Evolutionary conservation across 2,888 invertebrate genomes (phyloP), one percentile per base, ranked within the genome.

Genomic region (Synanthedon formicaeformis): DNA sequence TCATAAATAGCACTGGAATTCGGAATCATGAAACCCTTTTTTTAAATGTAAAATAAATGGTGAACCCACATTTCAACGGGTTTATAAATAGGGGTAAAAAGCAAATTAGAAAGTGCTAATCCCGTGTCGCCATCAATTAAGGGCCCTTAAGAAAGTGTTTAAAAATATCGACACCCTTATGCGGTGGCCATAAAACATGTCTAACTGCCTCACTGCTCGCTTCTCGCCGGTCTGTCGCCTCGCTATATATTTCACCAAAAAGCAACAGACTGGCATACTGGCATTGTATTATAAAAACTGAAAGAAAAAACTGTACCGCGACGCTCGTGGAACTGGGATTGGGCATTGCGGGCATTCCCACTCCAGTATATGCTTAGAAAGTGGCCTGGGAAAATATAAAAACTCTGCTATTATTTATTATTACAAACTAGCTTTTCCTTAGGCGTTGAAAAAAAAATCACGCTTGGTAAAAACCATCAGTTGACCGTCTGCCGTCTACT

Each of bases 31-130:
- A 10, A 34, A 34, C 34, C 34, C 34, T 1, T 34, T 1, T 34
- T 34, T 34, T 34, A 34, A 34, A 34, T 34, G 10, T 34, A 23
- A 3, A 27, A 27, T 27, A 27, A 6, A 34, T 34, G 34, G 3
- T 10, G 34, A 34, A 34, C 61, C 61, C 59, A 65, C 61, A 61
- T 66, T 51, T 65, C 54, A 64, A 67, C 60, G 70, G 66, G 66
- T 67, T 34, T 67, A 63, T 60, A 58, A 58, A 13, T 54, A 57
- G 54, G 55, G 57, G 59, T 59, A 65, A 64, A 58, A 62, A 59
- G 58, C 60, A 64, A 69, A 68, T 70, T 67, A 69, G 67, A 71
- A 72, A 69, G 75, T 71, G 78, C 71, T 77, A 77, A 78, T 77
- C 72, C 72, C 54, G 57, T 58, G 53, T 60, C 63, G 64, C 61